These are phyloP conservation scores for Physocephala rufipes DNA, from an alignment of 2,888 invertebrate species.

Conservation along the genomic window DNA sequence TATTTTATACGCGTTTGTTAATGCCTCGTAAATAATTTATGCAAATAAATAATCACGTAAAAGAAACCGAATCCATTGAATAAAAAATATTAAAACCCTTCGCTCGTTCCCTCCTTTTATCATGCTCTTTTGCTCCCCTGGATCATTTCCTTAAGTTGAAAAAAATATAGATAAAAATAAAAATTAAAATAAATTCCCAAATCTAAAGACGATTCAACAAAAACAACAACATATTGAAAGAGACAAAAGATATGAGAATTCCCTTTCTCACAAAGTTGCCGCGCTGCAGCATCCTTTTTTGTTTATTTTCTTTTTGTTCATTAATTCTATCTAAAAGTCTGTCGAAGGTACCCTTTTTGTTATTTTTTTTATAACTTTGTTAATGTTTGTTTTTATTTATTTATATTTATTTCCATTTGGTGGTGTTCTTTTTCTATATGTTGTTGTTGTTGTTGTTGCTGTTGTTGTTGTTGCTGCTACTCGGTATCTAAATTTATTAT, in stretches of 20 bases:
- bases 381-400: neutral
- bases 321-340: too few species aligned
- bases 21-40: slow-evolving; percentile 61
- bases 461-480: slow-evolving; percentile 47
- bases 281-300: slow-evolving; percentile 19
- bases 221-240: neutral
- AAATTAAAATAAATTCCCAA: neutral
- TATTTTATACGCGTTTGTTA: slow-evolving; percentile 46
- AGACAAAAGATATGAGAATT: neutral
- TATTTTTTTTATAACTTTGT: neutral
- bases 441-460: slow-evolving; percentile 31
- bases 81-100: neutral
- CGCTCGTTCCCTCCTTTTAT: neutral
- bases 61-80: slow-evolving; percentile 23
- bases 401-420: neutral
- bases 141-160: neutral
- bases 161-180: neutral
- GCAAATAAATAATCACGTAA: slow-evolving; percentile 47
- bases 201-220: neutral
- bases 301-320: slow-evolving; percentile 4
- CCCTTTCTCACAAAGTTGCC: too few species aligned
- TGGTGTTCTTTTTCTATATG: neutral
- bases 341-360: neutral
- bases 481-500: slow-evolving; percentile 60
- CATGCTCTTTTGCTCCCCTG: neutral